phyloP scores from a whole-genome alignment of 1,140 invertebrate genomes.

The Harpegnathos saltator region DNA sequence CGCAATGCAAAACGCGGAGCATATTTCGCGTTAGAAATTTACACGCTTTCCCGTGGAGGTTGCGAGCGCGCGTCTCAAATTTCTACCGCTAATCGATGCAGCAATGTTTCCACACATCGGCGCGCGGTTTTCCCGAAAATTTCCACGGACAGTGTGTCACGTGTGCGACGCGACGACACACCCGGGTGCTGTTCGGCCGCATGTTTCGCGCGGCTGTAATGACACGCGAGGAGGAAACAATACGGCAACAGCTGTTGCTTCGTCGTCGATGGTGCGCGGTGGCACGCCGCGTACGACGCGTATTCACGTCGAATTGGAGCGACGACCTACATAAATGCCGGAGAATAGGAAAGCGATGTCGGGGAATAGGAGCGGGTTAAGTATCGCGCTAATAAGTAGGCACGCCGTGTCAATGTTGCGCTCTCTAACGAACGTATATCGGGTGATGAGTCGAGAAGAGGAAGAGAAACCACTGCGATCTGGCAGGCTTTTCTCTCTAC shows the following conservation, averaged over 20 bases:
- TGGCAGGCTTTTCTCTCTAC: neutral
- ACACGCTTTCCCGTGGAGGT: neutral
- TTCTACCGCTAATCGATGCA: neutral
- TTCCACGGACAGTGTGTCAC: neutral
- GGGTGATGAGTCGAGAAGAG: neutral
- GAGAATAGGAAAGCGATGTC: conserved; percentile 70
- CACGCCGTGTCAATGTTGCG: conserved; percentile 28
- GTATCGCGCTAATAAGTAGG: conserved; percentile 62
- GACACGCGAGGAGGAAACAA: conserved; percentile 64
- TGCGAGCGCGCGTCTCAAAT: neutral
- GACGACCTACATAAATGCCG: conserved; percentile 72
- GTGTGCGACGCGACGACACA: neutral
- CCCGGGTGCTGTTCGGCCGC: neutral
- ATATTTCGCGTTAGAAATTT: conserved; percentile 5
- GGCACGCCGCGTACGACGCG: conserved; percentile 46
- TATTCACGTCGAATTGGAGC: conserved; percentile 69
- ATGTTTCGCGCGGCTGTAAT: conserved; percentile 34
- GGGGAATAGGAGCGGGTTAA: conserved; percentile 63
- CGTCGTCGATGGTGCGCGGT: conserved; percentile 55
- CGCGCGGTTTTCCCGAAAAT: neutral
- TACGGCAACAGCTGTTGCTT: conserved; percentile 74
- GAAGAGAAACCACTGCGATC: neutral
- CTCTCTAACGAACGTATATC: neutral
- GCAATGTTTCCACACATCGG: neutral
- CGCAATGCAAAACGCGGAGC: neutral